Percentiles rank a stretch among this genome's conserved stretches.
phyloP scores from a whole-genome alignment of 2,888 invertebrate species.

The Molanna angustata region DNA sequence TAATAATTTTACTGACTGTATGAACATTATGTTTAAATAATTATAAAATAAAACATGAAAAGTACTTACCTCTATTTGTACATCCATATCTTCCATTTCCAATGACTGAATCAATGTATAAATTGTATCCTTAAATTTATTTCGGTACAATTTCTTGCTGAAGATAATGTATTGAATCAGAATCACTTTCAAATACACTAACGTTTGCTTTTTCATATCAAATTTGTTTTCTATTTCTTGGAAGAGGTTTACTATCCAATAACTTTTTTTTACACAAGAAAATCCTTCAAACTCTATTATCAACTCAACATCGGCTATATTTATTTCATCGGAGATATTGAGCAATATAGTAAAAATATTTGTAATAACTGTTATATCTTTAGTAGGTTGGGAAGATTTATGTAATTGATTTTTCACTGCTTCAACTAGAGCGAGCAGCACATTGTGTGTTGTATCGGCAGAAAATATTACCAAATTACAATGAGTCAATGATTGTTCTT shows the following conservation, averaged over 20 bases:
- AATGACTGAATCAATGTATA: too few species aligned
- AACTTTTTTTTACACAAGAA: neutral
- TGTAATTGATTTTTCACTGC: conserved; percentile 10
- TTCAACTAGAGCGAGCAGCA: neutral
- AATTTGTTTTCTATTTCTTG: neutral
- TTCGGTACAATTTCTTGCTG: too few species aligned
- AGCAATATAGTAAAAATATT: conserved; percentile 14
- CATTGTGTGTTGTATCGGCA: neutral
- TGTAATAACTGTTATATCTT: conserved; percentile 3
- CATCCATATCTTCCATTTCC: too few species aligned
- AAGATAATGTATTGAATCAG: too few species aligned
- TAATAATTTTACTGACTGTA: too few species aligned
- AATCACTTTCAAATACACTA: too few species aligned
- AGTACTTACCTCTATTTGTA: too few species aligned
- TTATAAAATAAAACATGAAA: too few species aligned
- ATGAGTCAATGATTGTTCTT: too few species aligned
- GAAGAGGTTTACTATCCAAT: neutral
- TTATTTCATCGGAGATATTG: conserved; percentile 6
- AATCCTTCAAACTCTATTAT: conserved; percentile 8
- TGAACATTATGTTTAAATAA: too few species aligned
- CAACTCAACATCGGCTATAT: conserved; percentile 10
- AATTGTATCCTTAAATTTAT: too few species aligned
- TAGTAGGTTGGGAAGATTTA: conserved; percentile 10
- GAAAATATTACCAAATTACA: conserved; percentile 11
- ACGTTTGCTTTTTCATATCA: conserved; percentile 8